phyloP scores from a whole-genome alignment of 2,888 invertebrate species.

The Drosophila nr. perissopoda region DNA sequence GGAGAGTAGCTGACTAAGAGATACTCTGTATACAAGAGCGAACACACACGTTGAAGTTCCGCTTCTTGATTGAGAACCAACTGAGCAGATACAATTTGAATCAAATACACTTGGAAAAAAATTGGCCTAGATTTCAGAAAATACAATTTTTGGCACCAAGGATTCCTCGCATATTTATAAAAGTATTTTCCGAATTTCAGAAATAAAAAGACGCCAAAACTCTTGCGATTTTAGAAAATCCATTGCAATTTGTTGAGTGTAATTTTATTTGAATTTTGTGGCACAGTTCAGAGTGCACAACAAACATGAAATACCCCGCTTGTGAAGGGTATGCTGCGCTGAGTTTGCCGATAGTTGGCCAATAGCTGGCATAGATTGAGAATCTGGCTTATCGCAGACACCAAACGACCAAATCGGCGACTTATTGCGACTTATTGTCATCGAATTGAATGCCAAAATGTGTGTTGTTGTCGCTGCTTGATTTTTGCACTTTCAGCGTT shows the following conservation, averaged over 20 bases:
- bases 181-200: neutral
- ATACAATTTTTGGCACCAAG: no score
- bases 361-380: slow-evolving; percentile 39
- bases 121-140: neutral
- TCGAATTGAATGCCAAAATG: slow-evolving; percentile 68
- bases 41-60: neutral
- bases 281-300: neutral
- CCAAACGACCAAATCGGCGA: slow-evolving; percentile 46
- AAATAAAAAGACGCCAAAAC: neutral
- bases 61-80: neutral
- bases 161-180: neutral
- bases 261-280: neutral
- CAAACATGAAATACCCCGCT: neutral
- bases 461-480: slow-evolving; percentile 42
- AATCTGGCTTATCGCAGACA: slow-evolving; percentile 51
- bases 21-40: neutral
- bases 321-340: slow-evolving; percentile 1
- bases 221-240: neutral
- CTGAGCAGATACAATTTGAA: no score
- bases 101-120: neutral
- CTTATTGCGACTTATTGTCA: slow-evolving; percentile 46
- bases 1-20: neutral
- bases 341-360: slow-evolving; percentile 31
- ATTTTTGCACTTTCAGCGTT: slow-evolving; percentile 42
- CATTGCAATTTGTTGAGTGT: no score